Base-by-base conservation (phyloP, 2,113 vertebrate genomes). In the Cyprinus carpio region DNA sequence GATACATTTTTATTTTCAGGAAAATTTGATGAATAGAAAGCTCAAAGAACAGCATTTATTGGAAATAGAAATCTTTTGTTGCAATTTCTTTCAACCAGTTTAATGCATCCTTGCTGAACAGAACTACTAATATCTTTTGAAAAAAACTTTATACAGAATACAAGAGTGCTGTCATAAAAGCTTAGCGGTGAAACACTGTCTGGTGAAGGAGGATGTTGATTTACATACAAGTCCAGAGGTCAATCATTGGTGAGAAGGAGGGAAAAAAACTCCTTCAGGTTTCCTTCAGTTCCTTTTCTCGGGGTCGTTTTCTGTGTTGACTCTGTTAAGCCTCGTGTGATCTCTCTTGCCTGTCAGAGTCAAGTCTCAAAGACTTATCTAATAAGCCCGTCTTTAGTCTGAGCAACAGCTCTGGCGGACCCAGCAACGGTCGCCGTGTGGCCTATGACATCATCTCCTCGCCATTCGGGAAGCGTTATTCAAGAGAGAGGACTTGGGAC, bases 221-320 rank as follows among this genome's bases (percentile, higher is more conserved):
- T 87, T 87, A 76, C 82, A 87, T 87, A 71, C 2, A 12, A 64
- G 86, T 81, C 76, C 65, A 56, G 76, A 81, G 84, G 77, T 85
- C 77, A 74, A n/a, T 11, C 64, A 37, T 43, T 1, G 49, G 34
- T 51, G 75, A 43, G 46, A 78, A 79, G 62, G 18, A 69, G 54
- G 62, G 67, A 78, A 23, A 46, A 79, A 27, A 80, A 20, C 62
- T 69, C 79, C 18, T 62, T 15, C 31, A 58, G 31, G 67, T 81
- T 81, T 31, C 25, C 9, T 49, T 56, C 5, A 37, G 76, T 37
- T 60, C 11, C 54, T 6, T 2, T 29, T 81, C 34, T 29, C 51
- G 2, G 4, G 56, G 43, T 75, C 27, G 12, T 5, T 16, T 69
- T 65, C 34, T 40, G 29, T 74, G 37, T 87, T 87, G 65, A 87